These are phyloP conservation scores for Dipodomys ordii DNA, from an alignment of 2,113 vertebrate species.

Conservation along the genomic window DNA sequence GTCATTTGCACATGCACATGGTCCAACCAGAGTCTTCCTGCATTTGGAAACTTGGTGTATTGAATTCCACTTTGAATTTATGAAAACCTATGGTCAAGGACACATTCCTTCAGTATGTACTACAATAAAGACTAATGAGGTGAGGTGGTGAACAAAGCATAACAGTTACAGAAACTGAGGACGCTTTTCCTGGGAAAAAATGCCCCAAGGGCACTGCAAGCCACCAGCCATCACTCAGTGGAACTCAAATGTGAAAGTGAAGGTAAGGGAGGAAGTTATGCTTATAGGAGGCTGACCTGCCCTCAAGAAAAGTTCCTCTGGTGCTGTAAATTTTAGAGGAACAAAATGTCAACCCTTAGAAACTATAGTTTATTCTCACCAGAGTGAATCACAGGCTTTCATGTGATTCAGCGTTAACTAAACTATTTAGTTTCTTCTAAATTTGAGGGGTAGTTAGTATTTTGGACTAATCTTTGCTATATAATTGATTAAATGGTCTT, in stretches of 20 bases:
- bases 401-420: background rate
- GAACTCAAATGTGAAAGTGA: background rate
- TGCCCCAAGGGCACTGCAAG: background rate
- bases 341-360: background rate
- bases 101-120: background rate
- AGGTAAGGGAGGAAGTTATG: background rate
- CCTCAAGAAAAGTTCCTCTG: background rate
- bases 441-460: background rate
- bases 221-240: background rate
- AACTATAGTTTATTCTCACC: background rate
- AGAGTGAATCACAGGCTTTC: constrained; percentile 6
- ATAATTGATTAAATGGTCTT: background rate
- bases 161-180: background rate
- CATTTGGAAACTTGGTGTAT: background rate
- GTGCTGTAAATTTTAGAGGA: background rate
- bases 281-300: background rate
- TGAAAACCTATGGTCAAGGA: constrained; percentile 10
- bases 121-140: background rate
- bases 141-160: background rate
- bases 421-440: constrained; percentile 18
- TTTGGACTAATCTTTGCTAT: background rate
- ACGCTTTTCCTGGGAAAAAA: background rate
- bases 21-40: background rate
- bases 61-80: background rate
- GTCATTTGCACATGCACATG: background rate